Evolutionary conservation across 2,888 invertebrate species (phyloP).

Genomic region (Muscina levida): DNA sequence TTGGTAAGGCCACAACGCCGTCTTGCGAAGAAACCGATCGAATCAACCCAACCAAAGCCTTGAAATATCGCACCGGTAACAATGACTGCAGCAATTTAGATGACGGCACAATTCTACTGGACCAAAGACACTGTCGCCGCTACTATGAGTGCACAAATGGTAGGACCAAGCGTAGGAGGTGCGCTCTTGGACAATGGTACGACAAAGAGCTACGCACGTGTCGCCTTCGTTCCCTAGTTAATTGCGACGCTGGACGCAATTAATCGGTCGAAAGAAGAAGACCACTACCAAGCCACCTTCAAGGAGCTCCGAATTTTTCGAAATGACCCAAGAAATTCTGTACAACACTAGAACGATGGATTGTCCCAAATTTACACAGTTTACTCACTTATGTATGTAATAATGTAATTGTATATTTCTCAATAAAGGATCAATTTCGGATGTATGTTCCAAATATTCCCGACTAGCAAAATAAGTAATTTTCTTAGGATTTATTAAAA

Average conservation of each 20-base stretch:
- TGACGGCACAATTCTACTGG: constrained; percentile 40
- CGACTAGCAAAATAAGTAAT: no score
- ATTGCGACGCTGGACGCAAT: constrained; percentile 29
- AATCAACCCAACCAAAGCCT: not conserved
- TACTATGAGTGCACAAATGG: constrained; percentile 38
- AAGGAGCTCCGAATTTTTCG: no score
- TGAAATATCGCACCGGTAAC: not conserved
- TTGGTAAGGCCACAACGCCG: not conserved
- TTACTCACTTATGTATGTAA: no score
- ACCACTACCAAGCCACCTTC: no score
- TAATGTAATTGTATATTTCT: no score
- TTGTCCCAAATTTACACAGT: no score
- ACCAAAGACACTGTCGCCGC: constrained; percentile 47
- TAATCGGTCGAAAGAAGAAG: constrained; percentile 5
- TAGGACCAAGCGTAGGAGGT: not conserved
- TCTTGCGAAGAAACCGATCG: not conserved
- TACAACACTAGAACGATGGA: no score
- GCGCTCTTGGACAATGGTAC: constrained; percentile 3
- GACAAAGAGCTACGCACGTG: constrained; percentile 35
- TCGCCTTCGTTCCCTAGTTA: constrained; percentile 21
- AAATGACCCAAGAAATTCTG: no score
- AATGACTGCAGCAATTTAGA: constrained; percentile 40
- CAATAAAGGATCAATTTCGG: no score
- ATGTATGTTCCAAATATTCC: no score
- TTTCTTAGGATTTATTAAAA: no score